These are phyloP conservation scores for Bubo blakistoni DNA, from an alignment of 2,113 vertebrate genomes.

Conservation along the genomic window DNA sequence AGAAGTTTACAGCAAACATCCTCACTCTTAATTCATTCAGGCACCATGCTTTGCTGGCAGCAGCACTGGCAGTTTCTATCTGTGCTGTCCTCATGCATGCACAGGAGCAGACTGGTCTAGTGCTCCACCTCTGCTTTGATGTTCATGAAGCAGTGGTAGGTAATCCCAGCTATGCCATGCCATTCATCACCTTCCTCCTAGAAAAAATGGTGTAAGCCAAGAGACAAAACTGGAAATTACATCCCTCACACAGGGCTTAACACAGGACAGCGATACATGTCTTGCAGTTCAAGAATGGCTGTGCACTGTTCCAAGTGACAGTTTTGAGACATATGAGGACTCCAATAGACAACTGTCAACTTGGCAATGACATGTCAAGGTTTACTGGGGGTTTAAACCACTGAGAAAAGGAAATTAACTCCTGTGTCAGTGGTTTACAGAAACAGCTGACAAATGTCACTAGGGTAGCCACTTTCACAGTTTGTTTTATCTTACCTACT, in stretches of 20 bases:
- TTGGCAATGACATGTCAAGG: background rate
- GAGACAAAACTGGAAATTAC: background rate
- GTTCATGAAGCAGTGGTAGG: fast-evolving
- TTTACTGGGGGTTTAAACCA: background rate
- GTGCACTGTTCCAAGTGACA: fast-evolving
- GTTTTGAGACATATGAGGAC: background rate
- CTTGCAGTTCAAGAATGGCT: fast-evolving
- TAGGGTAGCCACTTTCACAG: background rate
- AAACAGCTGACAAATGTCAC: background rate
- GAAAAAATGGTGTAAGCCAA: background rate
- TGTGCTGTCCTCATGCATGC: background rate
- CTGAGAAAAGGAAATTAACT: background rate
- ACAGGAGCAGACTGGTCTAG: background rate
- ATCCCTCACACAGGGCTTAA: background rate
- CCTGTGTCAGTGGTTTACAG: background rate
- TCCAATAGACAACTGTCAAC: background rate
- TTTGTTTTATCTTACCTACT: background rate
- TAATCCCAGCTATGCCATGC: background rate
- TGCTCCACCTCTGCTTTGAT: background rate
- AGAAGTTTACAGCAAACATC: background rate
- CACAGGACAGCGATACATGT: fast-evolving
- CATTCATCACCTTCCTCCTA: background rate
- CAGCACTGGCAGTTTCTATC: background rate
- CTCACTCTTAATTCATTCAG: background rate
- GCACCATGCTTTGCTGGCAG: fast-evolving